phyloP scores from a whole-genome alignment of 2,888 invertebrate genomes.

The Belgica antarctica region DNA sequence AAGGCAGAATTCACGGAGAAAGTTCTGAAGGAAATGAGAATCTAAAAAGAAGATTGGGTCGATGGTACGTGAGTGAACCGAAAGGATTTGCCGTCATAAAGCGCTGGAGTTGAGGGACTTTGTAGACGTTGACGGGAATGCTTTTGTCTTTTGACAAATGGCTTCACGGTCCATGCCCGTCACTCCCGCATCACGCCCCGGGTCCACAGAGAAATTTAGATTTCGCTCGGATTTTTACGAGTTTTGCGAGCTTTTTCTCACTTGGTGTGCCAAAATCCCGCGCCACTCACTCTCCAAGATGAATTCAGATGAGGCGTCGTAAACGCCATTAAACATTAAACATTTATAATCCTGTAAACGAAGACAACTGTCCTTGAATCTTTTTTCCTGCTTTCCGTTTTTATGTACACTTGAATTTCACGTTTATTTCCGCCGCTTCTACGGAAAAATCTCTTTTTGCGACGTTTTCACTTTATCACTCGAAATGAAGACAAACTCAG shows the following conservation, averaged over 20 bases:
- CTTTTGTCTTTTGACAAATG: no score
- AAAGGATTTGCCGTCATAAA: slow-evolving; percentile 11
- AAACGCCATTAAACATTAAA: slow-evolving; percentile 22
- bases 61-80: slow-evolving; percentile 36
- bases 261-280: background rate
- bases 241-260: background rate
- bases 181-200: no score
- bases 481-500: background rate
- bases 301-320: slow-evolving; percentile 18
- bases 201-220: slow-evolving; percentile 24
- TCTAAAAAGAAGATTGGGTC: slow-evolving; percentile 14
- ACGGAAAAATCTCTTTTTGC: background rate
- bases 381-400: background rate
- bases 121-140: no score
- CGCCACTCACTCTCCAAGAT: background rate
- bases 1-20: slow-evolving; percentile 7
- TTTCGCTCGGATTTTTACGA: slow-evolving; percentile 17
- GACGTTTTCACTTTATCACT: slow-evolving; percentile 17
- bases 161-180: no score
- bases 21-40: slow-evolving; percentile 35
- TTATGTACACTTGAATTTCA: no score
- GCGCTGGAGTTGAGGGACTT: background rate
- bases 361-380: slow-evolving; percentile 8
- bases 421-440: background rate
- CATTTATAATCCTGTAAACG: slow-evolving; percentile 30